phyloP scores from a whole-genome alignment of 1,140 invertebrate species.

The Diachasmimorpha longicaudata region DNA sequence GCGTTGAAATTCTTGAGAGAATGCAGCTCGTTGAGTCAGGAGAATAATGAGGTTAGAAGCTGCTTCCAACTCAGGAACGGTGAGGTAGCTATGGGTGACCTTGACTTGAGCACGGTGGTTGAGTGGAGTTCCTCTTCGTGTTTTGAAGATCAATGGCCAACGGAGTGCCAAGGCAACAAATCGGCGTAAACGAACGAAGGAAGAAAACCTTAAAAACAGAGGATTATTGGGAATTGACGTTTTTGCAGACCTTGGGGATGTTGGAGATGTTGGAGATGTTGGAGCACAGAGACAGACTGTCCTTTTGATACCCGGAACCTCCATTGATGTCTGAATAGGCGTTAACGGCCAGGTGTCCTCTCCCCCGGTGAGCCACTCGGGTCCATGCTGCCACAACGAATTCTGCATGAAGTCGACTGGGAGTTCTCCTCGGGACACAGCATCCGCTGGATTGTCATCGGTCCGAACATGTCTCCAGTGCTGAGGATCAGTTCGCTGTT shows the following conservation, averaged over 20 bases:
- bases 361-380: constrained; percentile 27
- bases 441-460: constrained; percentile 35
- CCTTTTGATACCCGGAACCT: not conserved
- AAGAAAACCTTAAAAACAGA: too few relatives aligned
- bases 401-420: constrained; percentile 26
- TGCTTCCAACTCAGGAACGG: not conserved
- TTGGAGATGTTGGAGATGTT: too few relatives aligned
- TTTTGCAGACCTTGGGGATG: not conserved
- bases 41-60: not conserved
- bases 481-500: constrained; percentile 20
- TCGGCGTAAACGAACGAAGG: too few relatives aligned
- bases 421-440: constrained; percentile 27
- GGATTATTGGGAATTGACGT: not conserved
- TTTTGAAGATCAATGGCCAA: too few relatives aligned
- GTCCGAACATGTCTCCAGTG: constrained; percentile 37
- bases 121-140: too few relatives aligned
- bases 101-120: too few relatives aligned
- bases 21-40: not conserved
- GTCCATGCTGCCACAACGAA: constrained; percentile 36
- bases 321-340: constrained; percentile 19
- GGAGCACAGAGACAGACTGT: not conserved
- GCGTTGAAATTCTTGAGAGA: not conserved
- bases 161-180: too few relatives aligned
- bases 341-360: not conserved
- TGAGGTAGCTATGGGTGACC: not conserved